phyloP scores from a whole-genome alignment of 2,797 vertebrate genomes.

The Premnoplex brunnescens region DNA sequence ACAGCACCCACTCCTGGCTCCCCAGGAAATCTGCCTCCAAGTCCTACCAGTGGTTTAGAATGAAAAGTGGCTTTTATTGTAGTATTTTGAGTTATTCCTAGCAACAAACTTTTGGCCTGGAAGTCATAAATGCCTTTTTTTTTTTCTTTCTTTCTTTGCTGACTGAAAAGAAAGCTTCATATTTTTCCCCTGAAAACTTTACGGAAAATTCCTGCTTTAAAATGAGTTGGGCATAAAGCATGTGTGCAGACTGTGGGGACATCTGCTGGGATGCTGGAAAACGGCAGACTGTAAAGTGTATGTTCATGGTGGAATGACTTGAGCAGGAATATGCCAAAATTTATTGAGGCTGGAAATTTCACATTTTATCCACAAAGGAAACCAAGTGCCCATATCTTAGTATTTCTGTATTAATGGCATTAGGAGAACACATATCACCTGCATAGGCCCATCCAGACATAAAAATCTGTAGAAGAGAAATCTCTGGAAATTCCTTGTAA shows the following conservation, averaged over 20 bases:
- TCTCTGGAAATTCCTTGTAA: not conserved
- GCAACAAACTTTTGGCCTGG: not conserved
- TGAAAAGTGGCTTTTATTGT: not conserved
- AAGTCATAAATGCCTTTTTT: not conserved
- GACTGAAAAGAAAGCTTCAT: not conserved
- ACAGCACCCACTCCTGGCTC: not conserved
- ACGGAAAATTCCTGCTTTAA: not conserved
- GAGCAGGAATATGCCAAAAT: not conserved
- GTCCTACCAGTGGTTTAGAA: not conserved
- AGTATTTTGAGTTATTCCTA: not conserved
- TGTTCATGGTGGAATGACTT: not conserved
- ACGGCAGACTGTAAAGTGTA: not conserved
- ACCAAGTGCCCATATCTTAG: not conserved
- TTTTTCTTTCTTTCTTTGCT: not conserved
- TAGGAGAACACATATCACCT: not conserved
- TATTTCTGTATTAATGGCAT: not conserved
- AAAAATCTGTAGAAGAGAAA: not conserved
- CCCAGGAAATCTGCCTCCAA: not conserved
- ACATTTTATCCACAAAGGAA: not conserved
- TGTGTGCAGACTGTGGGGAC: conserved; percentile 21
- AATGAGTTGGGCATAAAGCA: not conserved
- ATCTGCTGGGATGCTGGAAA: conserved; percentile 50
- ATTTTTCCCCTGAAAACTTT: not conserved
- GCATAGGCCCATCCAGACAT: not conserved
- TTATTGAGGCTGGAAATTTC: not conserved